Conservation (phyloP, 2,797 vertebrate genomes). For the Typhlichthys subterraneus region DNA sequence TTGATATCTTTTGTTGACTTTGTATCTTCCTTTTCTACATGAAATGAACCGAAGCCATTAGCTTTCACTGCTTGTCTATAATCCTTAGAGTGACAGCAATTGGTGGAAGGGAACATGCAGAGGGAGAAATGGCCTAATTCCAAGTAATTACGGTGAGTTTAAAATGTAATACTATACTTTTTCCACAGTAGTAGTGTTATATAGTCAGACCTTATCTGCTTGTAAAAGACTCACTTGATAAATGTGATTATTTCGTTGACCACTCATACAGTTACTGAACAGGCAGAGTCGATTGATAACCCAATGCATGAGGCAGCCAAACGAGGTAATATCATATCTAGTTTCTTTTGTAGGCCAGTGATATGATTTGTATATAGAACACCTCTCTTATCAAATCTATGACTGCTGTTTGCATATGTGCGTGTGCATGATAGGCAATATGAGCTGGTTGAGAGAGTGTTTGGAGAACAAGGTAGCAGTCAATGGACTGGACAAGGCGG, state of each 20-base stretch:
- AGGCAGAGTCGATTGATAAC: slow-evolving; percentile 96
- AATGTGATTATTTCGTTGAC: slow-evolving; percentile 16
- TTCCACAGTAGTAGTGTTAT: no score
- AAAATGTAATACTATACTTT: background rate
- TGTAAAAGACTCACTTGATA: slow-evolving; percentile 1
- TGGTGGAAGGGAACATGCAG: slow-evolving; percentile 99
- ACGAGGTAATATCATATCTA: slow-evolving; percentile 79
- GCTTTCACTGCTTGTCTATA: slow-evolving; percentile 17
- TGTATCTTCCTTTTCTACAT: slow-evolving; percentile 1
- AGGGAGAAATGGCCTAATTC: slow-evolving; percentile 93
- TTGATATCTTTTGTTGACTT: background rate
- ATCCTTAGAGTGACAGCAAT: slow-evolving; percentile 89
- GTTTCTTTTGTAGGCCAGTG: slow-evolving; percentile 2
- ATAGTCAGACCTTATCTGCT: no score
- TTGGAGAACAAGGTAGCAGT: slow-evolving; percentile 95
- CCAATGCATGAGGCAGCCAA: slow-evolving; percentile 97
- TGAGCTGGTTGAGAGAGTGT: slow-evolving; percentile 97
- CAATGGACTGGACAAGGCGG: slow-evolving; percentile 96
- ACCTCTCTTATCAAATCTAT: background rate
- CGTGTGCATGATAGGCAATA: slow-evolving; percentile 82
- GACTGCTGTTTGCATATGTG: slow-evolving; percentile 18
- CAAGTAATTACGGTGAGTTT: slow-evolving; percentile 94
- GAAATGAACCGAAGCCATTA: background rate
- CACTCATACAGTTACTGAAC: slow-evolving; percentile 87
- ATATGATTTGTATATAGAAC: slow-evolving; percentile 6